Evolutionary conservation across 2,113 vertebrate genomes (phyloP).

Genomic region (Dipodomys spectabilis): DNA sequence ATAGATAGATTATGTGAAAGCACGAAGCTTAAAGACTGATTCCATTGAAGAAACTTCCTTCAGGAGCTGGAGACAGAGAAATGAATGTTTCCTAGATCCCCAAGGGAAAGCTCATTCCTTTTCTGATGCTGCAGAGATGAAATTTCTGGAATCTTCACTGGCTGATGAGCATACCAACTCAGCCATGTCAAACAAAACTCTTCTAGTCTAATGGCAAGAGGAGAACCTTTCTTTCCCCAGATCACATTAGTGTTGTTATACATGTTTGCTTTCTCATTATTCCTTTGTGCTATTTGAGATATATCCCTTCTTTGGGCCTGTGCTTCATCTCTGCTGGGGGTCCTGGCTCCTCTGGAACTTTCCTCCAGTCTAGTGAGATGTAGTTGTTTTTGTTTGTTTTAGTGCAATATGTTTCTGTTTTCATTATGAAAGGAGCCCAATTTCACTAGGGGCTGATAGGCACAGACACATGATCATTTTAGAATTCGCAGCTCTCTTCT

Average conservation of each 20-base stretch:
- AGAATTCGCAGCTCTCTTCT: not conserved
- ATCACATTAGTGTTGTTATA: not conserved
- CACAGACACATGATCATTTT: not conserved
- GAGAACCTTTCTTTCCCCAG: not conserved
- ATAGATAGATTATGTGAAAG: not conserved
- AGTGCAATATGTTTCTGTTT: not conserved
- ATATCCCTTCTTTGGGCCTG: not conserved
- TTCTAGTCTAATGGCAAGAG: not conserved
- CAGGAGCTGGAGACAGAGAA: not conserved
- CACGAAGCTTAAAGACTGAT: not conserved
- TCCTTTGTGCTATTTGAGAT: not conserved
- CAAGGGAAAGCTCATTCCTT: not conserved
- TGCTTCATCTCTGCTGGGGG: not conserved
- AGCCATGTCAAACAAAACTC: not conserved
- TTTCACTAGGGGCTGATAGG: not conserved
- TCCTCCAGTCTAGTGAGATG: not conserved
- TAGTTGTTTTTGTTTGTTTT: not conserved
- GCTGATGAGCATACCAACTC: accelerated
- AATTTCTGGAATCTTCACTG: not conserved
- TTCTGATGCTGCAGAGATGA: not conserved
- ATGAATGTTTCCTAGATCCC: not conserved
- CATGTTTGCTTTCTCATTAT: not conserved
- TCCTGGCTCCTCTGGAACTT: not conserved
- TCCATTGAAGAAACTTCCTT: not conserved
- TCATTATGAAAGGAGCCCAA: not conserved